Evolutionary conservation across 2,113 vertebrate species (phyloP), one percentile per base, ranked within the genome.

Genomic region (Camelus bactrianus): DNA sequence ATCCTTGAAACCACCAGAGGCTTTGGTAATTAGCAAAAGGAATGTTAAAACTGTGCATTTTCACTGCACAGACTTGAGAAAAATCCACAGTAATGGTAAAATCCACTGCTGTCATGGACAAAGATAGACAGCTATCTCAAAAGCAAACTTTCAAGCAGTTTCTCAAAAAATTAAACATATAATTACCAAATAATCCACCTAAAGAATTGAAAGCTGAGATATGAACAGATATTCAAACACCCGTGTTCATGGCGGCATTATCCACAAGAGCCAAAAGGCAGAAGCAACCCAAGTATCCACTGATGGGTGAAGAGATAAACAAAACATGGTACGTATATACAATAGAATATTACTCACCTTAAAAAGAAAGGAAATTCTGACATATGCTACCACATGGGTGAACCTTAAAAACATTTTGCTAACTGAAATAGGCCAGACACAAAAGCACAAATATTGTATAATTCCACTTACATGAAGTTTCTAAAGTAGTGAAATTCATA

Each of bases 11-110:
- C 65, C 67, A 76, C 5, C 75, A 90, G 32, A 92, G 80, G 28
- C 62, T 92, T 38, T 60, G 32, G 82, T 73, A 56, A 82, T 64
- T 77, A 73, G 82, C 73, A 54, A 11, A 80, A 94, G 62, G 16
- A 89, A 77, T 72, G 67, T 22, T 75, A 75, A 85, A 91, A 90
- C 4, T 30, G 15, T 89, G n/a, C 82, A 75, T 87, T 84, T 92
- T 82, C 58, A 83, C 79, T 76, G 67, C n/a, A 9, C 6, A 65
- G n/a, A 56, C 67, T 46, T 50, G n/a, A 82, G 42, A 92, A 72
- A 95, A 91, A 87, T 8, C 58, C 28, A 35, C 26, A 64, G 35
- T 35, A 64, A 52, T 0, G 50, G 35, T 28, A 35, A 19, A 30
- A 14, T 2, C 20, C 69, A n/a, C 11, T 77, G 79, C 54, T 58